Evolutionary conservation across 2,888 invertebrate species (phyloP), one percentile per base, ranked within the genome.

Genomic region (Trissolcus brochymenae): DNA sequence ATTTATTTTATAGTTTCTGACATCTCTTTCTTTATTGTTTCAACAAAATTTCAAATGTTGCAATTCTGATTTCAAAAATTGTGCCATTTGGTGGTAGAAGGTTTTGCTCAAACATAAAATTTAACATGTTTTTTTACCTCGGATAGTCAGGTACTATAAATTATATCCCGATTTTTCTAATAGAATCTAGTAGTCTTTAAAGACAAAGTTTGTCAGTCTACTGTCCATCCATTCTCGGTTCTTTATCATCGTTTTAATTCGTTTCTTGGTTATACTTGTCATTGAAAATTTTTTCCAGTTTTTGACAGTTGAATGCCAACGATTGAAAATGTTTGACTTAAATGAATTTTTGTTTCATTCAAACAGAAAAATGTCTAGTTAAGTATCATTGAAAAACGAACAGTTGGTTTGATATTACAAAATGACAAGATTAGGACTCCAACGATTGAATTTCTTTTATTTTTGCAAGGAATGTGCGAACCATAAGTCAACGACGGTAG

Each of bases 101-200:
- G 2, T 35, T 25, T 25, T 55, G 19, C 3, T 21, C 29, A 14
- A 21, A 54, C 29, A 29, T 25, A 16, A 17, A 7, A 16, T 55
- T 40, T 11, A 11, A 25, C 0, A 25, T 25, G 4, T 25, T 6
- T 1, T 35, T 6, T 35, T 35, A 7, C 9, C 9, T 11, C 35
- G 35, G 46, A 65, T 3, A 49, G 50, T 60, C 61, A 67, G 61
- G 13, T 11, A 74, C 53, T 74, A 66, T 68, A 68, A 74, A 14
- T 35, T 59, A 41, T 41, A 57, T 62, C 67, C 74, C 40, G 11
- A 35, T 35, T 35, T 4, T 53, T 40, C 57, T 74, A 74, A 62
- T 74, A 74, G 56, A 76, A 76, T 71, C 70, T 76, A 71, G 66
- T 76, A 76, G 70, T 76, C 70, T 76, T 68, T 76, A 72, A 62